These are phyloP conservation scores for Orthosia gracilis DNA, from an alignment of 2,888 invertebrate species.

Conservation along the genomic window DNA sequence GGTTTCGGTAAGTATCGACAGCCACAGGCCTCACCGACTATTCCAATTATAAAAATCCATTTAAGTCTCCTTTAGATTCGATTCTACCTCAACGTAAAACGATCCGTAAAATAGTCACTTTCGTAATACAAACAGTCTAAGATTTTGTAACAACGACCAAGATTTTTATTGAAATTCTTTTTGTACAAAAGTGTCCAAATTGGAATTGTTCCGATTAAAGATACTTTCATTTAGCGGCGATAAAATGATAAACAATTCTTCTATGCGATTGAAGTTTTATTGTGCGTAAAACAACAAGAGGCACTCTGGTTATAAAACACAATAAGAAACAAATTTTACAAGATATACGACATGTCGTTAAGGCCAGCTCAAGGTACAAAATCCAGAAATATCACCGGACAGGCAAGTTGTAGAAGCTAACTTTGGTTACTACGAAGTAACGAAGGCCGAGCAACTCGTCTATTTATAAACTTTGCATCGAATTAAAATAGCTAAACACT, in stretches of 20 bases:
- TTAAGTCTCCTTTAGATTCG: conserved; percentile 38
- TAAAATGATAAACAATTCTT: conserved; percentile 41
- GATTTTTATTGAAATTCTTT: conserved; percentile 45
- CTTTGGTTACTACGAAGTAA: conserved; percentile 32
- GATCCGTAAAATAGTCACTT: conserved; percentile 48
- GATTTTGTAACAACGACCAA: conserved; percentile 39
- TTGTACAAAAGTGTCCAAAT: conserved; percentile 36
- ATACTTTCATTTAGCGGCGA: conserved; percentile 25
- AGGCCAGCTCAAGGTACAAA: conserved; percentile 16
- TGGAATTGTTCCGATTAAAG: conserved; percentile 45
- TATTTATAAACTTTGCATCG: conserved; percentile 72
- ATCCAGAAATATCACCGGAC: conserved; percentile 43
- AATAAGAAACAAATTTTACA: conserved; percentile 24
- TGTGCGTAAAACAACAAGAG: conserved; percentile 16
- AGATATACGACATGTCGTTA: conserved; percentile 11
- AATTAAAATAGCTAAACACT: conserved; percentile 73
- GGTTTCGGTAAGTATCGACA: conserved; percentile 71
- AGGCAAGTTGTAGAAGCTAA: conserved; percentile 45
- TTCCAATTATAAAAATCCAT: conserved; percentile 69
- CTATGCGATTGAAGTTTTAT: conserved; percentile 20
- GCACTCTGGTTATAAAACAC: conserved; percentile 18
- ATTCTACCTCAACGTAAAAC: conserved; percentile 35
- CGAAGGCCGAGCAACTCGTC: conserved; percentile 58
- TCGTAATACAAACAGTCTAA: conserved; percentile 49
- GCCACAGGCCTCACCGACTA: conserved; percentile 49